These are phyloP conservation scores for Papilio machaon DNA, from an alignment of 1,140 invertebrate species.

Conservation along the genomic window DNA sequence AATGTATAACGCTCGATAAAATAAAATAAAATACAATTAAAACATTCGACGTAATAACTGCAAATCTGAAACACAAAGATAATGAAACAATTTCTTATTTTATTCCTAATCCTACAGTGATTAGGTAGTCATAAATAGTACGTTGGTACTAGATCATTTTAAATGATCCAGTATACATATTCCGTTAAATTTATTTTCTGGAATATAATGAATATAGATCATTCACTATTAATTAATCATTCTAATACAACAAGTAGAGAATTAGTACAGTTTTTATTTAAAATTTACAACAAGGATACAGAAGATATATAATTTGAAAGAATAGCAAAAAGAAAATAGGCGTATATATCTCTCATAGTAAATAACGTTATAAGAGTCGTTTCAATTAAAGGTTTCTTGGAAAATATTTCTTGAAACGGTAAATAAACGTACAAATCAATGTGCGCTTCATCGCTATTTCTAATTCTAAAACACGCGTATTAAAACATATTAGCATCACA, in stretches of 20 bases:
- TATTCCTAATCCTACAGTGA: background rate
- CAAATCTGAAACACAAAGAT: constrained; percentile 36
- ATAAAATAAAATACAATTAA: background rate
- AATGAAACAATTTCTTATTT: constrained; percentile 30
- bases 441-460: background rate
- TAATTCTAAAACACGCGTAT: too few species aligned
- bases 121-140: too few species aligned
- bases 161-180: background rate
- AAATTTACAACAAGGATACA: too few species aligned
- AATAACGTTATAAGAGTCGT: background rate
- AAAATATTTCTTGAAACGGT: background rate
- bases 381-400: background rate
- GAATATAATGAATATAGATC: background rate
- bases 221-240: background rate
- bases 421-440: background rate
- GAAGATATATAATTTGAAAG: too few species aligned
- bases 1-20: background rate
- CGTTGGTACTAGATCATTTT: too few species aligned
- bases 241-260: background rate
- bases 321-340: too few species aligned
- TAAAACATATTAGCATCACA: too few species aligned
- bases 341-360: background rate
- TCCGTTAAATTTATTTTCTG: background rate
- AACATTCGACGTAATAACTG: constrained; percentile 14
- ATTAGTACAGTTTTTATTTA: too few species aligned